Evolutionary conservation across 2,113 vertebrate species (phyloP), one percentile per base, ranked within the genome.

Genomic region (Pimephales promelas): DNA sequence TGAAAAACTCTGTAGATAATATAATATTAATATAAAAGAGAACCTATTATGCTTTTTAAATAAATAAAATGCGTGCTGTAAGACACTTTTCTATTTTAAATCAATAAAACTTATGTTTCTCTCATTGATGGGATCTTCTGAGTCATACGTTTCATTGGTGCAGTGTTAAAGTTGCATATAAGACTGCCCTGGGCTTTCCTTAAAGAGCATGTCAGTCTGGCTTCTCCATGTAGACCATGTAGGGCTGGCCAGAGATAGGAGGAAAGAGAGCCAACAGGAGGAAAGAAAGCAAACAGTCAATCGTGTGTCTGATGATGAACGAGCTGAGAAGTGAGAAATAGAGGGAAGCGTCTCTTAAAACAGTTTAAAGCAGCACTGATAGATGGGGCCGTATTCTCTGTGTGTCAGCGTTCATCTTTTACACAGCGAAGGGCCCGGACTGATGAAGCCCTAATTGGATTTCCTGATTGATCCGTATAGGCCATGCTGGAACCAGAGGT

Each of bases 371-470:
- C 2, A 62, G 52, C 28, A 14, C 36, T 86, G 80, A 86, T 81
- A 70, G 73, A 83, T 82, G 72, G 73, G 26, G 64, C 36, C 24
- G 40, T n/a, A 57, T 78, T 11, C n/a, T 13, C 31, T 31, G 22
- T 34, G 40, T 79, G 40, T 72, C 81, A 81, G 70, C 34, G 45
- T 43, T 66, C 66, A 85, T 85, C 34, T 70, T 75, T 82, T 82
- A 81, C 79, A 68, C 47, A 31, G 43, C 20, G 59, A 22, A 20
- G 70, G 56, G 14, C 45, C 76, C 3, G 76, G 28, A 66, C 24
- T 81, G 62, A 83, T 86, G 45, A 84, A 75, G 68, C 82, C 54
- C 76, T 81, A 68, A 84, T 81, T 80, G 68, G 57, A 83, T 86
- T 79, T 80, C 24, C 59, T 75, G 68, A 84, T 81, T 75, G 82